Conservation (phyloP, 2,797 vertebrate species). For the Mergus octosetaceus region DNA sequence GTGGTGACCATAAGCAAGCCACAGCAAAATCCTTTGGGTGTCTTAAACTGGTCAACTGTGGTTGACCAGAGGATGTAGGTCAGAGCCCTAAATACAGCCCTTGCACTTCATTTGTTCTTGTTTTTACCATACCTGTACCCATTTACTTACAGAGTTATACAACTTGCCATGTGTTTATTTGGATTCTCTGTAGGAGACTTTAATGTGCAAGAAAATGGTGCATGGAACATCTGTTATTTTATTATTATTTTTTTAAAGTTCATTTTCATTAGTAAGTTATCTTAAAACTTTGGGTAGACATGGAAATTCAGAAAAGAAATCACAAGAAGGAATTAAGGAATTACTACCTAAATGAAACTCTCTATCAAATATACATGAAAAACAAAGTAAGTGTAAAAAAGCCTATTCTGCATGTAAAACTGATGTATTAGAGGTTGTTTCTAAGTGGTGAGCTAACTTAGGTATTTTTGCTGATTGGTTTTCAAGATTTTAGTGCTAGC, state of each 20-base stretch:
- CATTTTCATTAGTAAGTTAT: not conserved
- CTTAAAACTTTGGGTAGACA: not conserved
- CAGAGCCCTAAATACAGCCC: not conserved
- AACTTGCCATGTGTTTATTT: not conserved
- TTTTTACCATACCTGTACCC: not conserved
- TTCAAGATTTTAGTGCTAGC: not conserved
- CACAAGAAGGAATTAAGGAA: not conserved
- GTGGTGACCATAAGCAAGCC: not conserved
- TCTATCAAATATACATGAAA: not conserved
- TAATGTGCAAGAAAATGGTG: not conserved
- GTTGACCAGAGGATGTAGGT: not conserved
- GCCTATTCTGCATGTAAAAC: not conserved
- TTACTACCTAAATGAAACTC: not conserved
- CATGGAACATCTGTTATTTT: fast-evolving
- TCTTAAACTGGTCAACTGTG: not conserved
- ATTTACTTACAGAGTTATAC: not conserved
- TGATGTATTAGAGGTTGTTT: not conserved
- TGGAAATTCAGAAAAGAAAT: not conserved
- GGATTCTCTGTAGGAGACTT: not conserved
- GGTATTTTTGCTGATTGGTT: not conserved
- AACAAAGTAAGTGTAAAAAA: not conserved
- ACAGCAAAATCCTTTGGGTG: not conserved
- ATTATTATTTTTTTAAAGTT: not conserved
- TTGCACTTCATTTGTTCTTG: not conserved
- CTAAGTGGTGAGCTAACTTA: not conserved